Conservation (phyloP, 2,888 invertebrate species). For the Prostheceraeus crozeri region DNA sequence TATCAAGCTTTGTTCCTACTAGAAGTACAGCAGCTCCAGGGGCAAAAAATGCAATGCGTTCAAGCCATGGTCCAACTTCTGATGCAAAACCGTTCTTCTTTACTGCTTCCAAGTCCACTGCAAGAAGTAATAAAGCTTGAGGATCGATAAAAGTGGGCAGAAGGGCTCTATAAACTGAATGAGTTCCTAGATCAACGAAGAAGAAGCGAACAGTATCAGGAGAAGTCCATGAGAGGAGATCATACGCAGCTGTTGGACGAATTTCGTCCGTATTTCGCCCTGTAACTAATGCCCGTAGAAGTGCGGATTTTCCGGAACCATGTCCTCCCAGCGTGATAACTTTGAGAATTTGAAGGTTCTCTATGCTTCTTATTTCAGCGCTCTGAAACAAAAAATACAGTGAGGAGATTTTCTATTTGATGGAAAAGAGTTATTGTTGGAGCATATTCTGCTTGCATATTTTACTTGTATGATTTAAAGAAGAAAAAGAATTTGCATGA, state of each 20-base stretch:
- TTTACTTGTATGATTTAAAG: too few species aligned
- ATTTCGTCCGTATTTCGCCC: too few species aligned
- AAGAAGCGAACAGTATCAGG: not conserved
- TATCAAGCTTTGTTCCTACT: not conserved
- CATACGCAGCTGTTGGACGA: not conserved
- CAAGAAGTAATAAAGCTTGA: not conserved
- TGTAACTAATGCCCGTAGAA: not conserved
- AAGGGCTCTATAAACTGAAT: not conserved
- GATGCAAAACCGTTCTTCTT: not conserved
- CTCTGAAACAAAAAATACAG: constrained; percentile 8
- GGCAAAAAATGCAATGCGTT: not conserved
- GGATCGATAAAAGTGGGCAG: not conserved
- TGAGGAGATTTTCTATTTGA: too few species aligned
- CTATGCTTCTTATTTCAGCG: not conserved
- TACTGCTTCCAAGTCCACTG: not conserved
- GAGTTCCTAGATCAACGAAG: not conserved
- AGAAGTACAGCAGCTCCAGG: constrained; percentile 3
- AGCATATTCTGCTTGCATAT: too few species aligned
- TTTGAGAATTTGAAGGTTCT: constrained; percentile 11
- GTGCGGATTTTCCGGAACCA: not conserved
- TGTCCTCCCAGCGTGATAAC: constrained; percentile 1
- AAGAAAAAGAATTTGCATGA: too few species aligned
- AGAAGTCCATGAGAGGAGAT: not conserved
- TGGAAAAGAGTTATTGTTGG: too few species aligned
- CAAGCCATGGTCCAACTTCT: constrained; percentile 8